These are phyloP conservation scores for Meleagris gallopavo DNA, from an alignment of 2,113 vertebrate species.

Conservation along the genomic window DNA sequence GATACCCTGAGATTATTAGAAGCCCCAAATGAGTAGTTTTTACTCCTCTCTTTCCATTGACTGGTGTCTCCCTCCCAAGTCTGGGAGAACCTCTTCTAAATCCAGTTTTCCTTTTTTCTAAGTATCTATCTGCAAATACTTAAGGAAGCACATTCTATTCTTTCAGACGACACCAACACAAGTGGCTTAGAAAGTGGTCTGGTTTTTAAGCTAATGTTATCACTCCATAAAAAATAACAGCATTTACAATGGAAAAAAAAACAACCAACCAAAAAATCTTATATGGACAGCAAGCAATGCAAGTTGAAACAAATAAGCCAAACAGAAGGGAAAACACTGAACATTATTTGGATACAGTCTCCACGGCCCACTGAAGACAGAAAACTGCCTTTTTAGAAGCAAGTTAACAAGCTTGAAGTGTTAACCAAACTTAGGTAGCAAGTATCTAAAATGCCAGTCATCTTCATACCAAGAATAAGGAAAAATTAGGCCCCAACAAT, in stretches of 20 bases:
- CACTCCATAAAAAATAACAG: neutral
- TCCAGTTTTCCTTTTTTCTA: neutral
- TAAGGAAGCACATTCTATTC: neutral
- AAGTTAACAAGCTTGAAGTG: neutral
- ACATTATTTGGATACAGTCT: neutral
- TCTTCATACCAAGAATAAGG: neutral
- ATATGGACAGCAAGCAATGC: neutral
- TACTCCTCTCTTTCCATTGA: neutral
- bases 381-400: neutral
- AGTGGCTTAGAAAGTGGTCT: neutral
- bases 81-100: neutral
- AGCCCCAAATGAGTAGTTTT: neutral
- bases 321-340: accelerated
- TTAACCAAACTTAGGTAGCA: neutral
- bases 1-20: accelerated
- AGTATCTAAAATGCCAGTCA: neutral
- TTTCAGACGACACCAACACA: neutral
- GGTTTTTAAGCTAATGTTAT: neutral
- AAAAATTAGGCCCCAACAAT: neutral
- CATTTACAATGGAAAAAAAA: neutral
- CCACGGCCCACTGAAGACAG: neutral
- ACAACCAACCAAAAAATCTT: neutral
- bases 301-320: neutral
- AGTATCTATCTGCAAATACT: neutral
- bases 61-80: neutral